phyloP scores from a whole-genome alignment of 2,888 invertebrate species.

The Caenorhabditis panamensis region DNA sequence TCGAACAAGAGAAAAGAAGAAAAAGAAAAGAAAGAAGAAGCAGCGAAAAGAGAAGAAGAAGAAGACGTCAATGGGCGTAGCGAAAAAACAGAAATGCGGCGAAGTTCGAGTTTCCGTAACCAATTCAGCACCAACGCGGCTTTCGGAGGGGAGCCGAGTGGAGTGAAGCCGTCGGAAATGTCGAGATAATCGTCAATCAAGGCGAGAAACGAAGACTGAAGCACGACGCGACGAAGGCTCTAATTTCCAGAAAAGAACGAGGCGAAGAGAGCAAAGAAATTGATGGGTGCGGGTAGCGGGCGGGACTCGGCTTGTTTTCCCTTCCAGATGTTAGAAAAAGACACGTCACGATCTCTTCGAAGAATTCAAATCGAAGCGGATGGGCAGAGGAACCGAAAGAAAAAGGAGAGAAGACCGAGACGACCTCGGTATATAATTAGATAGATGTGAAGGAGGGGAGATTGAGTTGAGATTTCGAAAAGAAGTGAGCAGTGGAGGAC shows the following conservation, averaged over 20 bases:
- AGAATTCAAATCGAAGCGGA: conserved; percentile 17
- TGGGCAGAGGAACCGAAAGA: neutral
- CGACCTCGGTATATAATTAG: conserved; percentile 45
- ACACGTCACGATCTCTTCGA: conserved; percentile 36
- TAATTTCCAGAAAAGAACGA: conserved; percentile 51
- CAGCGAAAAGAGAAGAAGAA: conserved; percentile 15
- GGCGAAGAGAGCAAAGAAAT: conserved; percentile 37
- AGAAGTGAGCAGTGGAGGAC: neutral
- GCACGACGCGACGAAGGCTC: conserved; percentile 26
- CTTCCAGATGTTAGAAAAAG: conserved; percentile 20
- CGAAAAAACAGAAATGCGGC: conserved; percentile 8
- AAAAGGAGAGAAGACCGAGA: neutral
- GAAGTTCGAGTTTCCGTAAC: conserved; percentile 59
- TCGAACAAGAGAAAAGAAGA: too few species aligned
- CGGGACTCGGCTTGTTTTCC: conserved; percentile 26
- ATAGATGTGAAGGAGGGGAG: conserved; percentile 36
- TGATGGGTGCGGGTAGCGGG: conserved; percentile 37
- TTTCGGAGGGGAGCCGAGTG: conserved; percentile 3
- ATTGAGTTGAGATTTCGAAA: conserved; percentile 49
- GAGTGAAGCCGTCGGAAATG: conserved; percentile 50
- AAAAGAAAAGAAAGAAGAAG: conserved; percentile 18
- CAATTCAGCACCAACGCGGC: conserved; percentile 27
- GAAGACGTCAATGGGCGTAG: conserved; percentile 31
- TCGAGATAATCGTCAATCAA: conserved; percentile 60
- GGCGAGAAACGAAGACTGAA: conserved; percentile 20